These are phyloP conservation scores for Caenorhabditis plicata DNA, from an alignment of 2,888 invertebrate genomes.

Conservation along the genomic window DNA sequence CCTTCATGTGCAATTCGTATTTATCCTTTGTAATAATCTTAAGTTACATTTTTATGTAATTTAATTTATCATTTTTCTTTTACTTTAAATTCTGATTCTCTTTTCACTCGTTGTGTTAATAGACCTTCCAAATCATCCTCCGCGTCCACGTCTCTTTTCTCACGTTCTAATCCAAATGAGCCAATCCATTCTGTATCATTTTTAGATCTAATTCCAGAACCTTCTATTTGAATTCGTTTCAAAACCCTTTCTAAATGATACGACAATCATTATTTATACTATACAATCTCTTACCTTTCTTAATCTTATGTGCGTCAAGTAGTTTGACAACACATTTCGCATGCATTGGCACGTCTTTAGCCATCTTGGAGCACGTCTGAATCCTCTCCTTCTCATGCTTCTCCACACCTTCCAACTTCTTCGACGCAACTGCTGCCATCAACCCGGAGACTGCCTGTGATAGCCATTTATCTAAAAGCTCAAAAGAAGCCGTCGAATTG, in stretches of 20 bases:
- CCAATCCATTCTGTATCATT: conserved; percentile 44
- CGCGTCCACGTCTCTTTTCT: conserved; percentile 35
- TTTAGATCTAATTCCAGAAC: too few species aligned
- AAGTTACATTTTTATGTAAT: too few species aligned
- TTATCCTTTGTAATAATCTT: too few species aligned
- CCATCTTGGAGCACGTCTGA: conserved; percentile 49
- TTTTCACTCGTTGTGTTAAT: too few species aligned
- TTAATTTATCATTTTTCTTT: too few species aligned
- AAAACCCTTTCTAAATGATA: too few species aligned
- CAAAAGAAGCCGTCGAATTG: conserved; percentile 44
- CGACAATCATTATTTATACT: too few species aligned
- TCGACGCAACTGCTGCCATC: conserved; percentile 56
- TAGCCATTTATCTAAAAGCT: conserved; percentile 58
- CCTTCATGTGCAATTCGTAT: conserved; percentile 27
- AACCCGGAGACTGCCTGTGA: conserved; percentile 59
- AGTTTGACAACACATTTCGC: conserved; percentile 50
- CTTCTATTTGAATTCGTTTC: too few species aligned
- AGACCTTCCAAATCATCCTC: too few species aligned
- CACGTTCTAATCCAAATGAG: conserved; percentile 44
- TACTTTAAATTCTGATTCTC: too few species aligned
- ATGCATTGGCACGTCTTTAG: conserved; percentile 46
- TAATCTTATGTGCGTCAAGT: conserved; percentile 38
- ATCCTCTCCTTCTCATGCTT: conserved; percentile 17
- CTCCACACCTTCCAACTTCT: conserved; percentile 30
- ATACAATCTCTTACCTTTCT: too few species aligned